Conservation (phyloP, 2,888 invertebrate species). For the Biston betularia region DNA sequence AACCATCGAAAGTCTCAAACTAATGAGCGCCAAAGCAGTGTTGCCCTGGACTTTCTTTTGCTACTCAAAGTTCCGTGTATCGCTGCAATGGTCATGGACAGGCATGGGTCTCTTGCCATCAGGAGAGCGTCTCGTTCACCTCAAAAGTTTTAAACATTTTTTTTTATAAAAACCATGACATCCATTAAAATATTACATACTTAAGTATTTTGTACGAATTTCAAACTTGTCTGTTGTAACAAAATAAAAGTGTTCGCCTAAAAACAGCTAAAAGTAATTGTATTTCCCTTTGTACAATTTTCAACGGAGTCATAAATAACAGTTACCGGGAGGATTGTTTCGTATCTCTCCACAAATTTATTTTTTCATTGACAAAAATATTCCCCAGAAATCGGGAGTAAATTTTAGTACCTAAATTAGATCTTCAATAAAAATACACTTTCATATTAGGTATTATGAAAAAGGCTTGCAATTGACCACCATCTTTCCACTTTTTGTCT, state of each 20-base stretch:
- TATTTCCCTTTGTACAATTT: constrained; percentile 16
- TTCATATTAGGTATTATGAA: not conserved
- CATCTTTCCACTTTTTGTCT: too few relatives aligned
- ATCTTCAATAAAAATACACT: not conserved
- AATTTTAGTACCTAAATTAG: not conserved
- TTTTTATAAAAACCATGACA: too few relatives aligned
- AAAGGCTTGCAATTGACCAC: too few relatives aligned
- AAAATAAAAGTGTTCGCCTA: constrained; percentile 4
- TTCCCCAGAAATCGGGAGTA: constrained; percentile 22
- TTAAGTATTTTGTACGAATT: not conserved
- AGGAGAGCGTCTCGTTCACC: too few relatives aligned
- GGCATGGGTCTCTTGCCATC: too few relatives aligned
- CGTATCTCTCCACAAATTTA: constrained; percentile 26
- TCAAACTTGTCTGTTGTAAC: not conserved
- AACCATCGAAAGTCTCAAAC: too few relatives aligned
- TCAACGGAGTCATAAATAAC: constrained; percentile 24
- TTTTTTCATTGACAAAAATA: constrained; percentile 34
- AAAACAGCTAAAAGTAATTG: constrained; percentile 17
- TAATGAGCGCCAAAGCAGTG: too few relatives aligned
- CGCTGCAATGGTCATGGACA: too few relatives aligned
- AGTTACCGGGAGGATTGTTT: constrained; percentile 26
- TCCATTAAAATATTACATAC: too few relatives aligned
- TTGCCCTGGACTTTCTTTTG: too few relatives aligned
- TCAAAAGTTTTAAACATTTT: too few relatives aligned
- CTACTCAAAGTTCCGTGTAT: too few relatives aligned